Evolutionary conservation across 2,113 vertebrate species (phyloP).

Genomic region (Lepidothrix coronata): DNA sequence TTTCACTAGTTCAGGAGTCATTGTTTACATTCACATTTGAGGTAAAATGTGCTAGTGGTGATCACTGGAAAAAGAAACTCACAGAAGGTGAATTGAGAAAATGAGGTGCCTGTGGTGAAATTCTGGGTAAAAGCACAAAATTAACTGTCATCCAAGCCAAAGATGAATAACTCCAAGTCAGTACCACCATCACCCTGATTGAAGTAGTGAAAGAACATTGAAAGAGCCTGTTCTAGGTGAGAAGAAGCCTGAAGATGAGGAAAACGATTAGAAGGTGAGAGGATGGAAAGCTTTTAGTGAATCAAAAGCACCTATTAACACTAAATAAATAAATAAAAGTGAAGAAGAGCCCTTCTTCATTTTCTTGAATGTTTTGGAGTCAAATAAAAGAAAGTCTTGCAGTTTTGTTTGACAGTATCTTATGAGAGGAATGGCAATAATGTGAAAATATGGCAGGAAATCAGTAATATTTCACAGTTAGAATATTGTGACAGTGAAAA

Average conservation of each 20-base stretch:
- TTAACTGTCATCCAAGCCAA: conserved; percentile 55
- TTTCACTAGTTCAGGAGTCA: background rate
- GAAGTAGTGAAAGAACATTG: conserved; percentile 65
- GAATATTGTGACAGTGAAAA: background rate
- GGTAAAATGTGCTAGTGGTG: conserved; percentile 24
- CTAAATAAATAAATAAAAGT: conserved; percentile 51
- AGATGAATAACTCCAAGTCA: conserved; percentile 27
- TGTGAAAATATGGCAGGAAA: background rate
- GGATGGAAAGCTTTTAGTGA: conserved; percentile 68
- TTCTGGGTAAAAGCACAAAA: conserved; percentile 72
- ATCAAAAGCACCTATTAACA: conserved; percentile 61
- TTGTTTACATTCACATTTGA: conserved; percentile 51
- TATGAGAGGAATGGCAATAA: background rate
- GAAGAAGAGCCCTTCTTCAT: background rate
- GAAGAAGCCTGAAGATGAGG: conserved; percentile 37
- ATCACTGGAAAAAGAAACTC: conserved; percentile 18
- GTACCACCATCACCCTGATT: conserved; percentile 68
- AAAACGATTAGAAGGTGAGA: conserved; percentile 29
- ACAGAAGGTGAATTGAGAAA: conserved; percentile 14
- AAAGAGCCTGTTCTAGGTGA: conserved; percentile 54
- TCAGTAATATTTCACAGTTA: background rate
- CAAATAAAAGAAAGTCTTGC: conserved; percentile 11
- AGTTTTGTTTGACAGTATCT: background rate
- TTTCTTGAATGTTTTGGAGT: conserved; percentile 16
- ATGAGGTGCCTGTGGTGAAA: conserved; percentile 52